A percentile compares a stretch with the other conserved stretches of the same genome.
phyloP scores from a whole-genome alignment of 2,113 vertebrate species.

The Bubo bubo region DNA sequence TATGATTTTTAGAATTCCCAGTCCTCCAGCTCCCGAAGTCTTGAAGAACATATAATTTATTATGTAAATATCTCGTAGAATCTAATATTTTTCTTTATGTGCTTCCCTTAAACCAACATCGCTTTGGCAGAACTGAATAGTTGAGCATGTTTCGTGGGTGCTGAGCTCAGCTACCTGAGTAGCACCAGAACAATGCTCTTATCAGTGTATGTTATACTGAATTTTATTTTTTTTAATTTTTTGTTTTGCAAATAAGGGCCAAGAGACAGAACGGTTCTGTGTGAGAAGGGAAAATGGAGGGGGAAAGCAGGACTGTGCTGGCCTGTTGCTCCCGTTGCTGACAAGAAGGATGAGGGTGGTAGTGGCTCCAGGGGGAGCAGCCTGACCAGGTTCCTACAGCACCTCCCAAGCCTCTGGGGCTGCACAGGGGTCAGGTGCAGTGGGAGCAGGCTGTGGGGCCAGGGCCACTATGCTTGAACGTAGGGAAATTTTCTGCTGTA shows the following conservation, averaged over 20 bases:
- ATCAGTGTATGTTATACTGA: neutral
- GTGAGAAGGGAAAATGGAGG: neutral
- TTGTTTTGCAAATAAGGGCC: neutral
- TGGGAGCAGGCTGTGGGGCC: neutral
- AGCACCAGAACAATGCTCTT: neutral
- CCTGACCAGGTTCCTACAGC: neutral
- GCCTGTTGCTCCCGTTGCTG: neutral
- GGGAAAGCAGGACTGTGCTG: neutral
- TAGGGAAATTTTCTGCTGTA: neutral
- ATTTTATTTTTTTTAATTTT: neutral
- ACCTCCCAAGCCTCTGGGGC: neutral
- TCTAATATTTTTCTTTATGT: neutral
- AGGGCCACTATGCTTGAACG: neutral
- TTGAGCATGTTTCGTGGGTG: neutral
- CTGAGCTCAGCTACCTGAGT: neutral
- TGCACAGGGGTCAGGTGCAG: accelerated
- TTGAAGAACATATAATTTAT: neutral
- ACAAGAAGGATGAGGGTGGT: neutral
- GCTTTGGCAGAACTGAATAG: neutral
- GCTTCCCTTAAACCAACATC: neutral
- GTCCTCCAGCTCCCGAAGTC: neutral
- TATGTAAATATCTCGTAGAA: neutral
- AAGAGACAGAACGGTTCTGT: neutral
- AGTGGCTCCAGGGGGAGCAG: neutral
- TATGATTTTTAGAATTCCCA: neutral